Evolutionary conservation across 2,888 invertebrate genomes (phyloP).

Genomic region (Ommatoiulus sabulosus): DNA sequence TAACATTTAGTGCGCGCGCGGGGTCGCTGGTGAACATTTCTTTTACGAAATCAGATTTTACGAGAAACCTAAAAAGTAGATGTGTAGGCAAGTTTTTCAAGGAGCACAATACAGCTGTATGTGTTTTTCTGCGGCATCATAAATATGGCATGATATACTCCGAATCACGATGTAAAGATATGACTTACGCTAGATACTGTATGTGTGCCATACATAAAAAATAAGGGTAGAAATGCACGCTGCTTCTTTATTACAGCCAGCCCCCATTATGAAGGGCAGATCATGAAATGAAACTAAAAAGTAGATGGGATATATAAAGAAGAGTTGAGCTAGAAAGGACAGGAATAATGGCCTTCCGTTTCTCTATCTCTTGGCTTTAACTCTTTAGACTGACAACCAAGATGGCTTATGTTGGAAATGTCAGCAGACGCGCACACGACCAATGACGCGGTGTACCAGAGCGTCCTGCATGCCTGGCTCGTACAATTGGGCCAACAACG

Average conservation of each 20-base stretch:
- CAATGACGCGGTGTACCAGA: neutral
- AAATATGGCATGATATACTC: constrained; percentile 37
- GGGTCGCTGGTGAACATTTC: neutral
- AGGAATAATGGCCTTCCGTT: constrained; percentile 45
- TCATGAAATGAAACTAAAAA: constrained; percentile 48
- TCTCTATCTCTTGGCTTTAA: constrained; percentile 47
- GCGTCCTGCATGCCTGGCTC: too few species aligned
- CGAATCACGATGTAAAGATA: constrained; percentile 37
- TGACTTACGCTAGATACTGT: neutral
- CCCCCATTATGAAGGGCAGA: constrained; percentile 29
- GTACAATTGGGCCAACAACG: constrained; percentile 24
- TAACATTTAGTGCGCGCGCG: neutral
- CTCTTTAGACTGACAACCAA: constrained; percentile 35
- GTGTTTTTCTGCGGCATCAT: neutral
- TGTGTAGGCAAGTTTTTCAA: neutral
- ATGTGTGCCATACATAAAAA: constrained; percentile 15
- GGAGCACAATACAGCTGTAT: neutral
- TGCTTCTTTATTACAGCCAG: neutral
- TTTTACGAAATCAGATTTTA: constrained; percentile 16
- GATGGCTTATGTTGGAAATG: constrained; percentile 7
- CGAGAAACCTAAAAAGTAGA: constrained; percentile 5
- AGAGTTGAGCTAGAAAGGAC: constrained; percentile 47
- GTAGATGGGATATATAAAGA: constrained; percentile 41
- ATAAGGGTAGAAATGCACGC: constrained; percentile 32
- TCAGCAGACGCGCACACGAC: neutral